Conservation (phyloP, 2,113 vertebrate species). For the Picathartes gymnocephalus region DNA sequence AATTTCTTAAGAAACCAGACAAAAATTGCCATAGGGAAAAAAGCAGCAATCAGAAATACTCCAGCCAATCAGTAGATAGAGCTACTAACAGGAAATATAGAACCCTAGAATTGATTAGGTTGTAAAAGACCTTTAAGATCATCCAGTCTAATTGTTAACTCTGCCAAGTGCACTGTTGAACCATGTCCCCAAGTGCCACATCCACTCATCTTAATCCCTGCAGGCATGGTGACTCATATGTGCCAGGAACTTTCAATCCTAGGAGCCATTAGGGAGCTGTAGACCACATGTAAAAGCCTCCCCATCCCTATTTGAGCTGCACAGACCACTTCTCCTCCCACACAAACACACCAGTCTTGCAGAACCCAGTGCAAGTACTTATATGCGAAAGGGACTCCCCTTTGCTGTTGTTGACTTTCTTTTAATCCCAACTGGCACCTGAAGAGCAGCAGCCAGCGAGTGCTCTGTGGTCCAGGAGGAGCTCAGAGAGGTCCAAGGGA, state of each 20-base stretch:
- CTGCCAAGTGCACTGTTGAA: not conserved
- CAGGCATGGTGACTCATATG: not conserved
- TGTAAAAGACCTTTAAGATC: not conserved
- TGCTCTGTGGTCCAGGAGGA: not conserved
- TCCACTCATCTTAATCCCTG: not conserved
- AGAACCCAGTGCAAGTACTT: not conserved
- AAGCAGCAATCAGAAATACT: not conserved
- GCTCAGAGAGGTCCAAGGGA: not conserved
- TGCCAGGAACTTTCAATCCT: not conserved
- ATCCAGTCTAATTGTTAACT: not conserved
- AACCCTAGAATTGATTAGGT: not conserved
- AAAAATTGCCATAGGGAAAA: not conserved
- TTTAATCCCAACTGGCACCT: not conserved
- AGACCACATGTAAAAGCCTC: not conserved
- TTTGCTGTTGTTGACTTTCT: not conserved
- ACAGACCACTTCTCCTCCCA: not conserved
- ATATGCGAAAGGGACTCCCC: fast-evolving
- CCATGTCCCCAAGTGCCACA: not conserved
- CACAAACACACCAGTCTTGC: not conserved
- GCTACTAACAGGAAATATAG: not conserved
- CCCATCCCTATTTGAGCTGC: not conserved
- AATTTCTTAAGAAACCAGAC: not conserved
- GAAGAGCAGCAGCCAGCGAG: not conserved
- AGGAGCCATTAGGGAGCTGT: not conserved
- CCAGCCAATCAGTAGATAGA: slow-evolving; percentile 34